Evolutionary conservation across 2,888 invertebrate genomes (phyloP).

Genomic region (Epinotia brunnichana): DNA sequence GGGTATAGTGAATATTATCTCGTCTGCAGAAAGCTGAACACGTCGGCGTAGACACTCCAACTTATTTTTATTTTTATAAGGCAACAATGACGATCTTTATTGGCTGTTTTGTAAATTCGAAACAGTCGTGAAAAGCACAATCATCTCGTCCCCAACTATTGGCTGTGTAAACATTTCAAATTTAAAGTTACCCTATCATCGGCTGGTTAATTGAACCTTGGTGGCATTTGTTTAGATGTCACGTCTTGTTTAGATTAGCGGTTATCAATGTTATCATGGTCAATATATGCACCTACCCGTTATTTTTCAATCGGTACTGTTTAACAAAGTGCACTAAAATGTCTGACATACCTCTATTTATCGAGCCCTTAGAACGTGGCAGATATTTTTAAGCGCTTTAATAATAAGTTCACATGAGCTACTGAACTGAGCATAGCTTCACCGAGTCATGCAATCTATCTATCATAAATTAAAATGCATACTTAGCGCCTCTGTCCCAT

Average conservation of each 20-base stretch:
- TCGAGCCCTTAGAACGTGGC: neutral
- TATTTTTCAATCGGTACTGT: neutral
- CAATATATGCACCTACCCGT: neutral
- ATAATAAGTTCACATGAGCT: neutral
- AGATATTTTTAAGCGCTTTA: neutral
- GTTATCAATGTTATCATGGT: neutral
- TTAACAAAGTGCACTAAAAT: neutral
- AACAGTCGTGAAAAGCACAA: slow-evolving; percentile 74
- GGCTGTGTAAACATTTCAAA: slow-evolving; percentile 73
- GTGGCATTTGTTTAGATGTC: neutral
- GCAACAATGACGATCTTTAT: slow-evolving; percentile 74
- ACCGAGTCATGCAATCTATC: neutral
- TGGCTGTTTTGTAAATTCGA: slow-evolving; percentile 77
- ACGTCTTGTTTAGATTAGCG: neutral
- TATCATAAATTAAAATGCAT: neutral
- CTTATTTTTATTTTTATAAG: slow-evolving; percentile 68
- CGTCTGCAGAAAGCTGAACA: neutral
- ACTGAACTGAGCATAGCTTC: neutral
- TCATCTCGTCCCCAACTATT: slow-evolving; percentile 68
- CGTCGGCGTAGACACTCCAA: slow-evolving; percentile 57
- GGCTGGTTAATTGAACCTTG: slow-evolving; percentile 9
- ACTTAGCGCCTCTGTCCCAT: slow-evolving; percentile 9
- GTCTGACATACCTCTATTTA: neutral
- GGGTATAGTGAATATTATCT: slow-evolving; percentile 16
- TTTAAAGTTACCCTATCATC: slow-evolving; percentile 31